Evolutionary conservation across 2,797 vertebrate species (phyloP), one percentile per base, ranked within the genome.

Genomic region (Sebastes oblongus): DNA sequence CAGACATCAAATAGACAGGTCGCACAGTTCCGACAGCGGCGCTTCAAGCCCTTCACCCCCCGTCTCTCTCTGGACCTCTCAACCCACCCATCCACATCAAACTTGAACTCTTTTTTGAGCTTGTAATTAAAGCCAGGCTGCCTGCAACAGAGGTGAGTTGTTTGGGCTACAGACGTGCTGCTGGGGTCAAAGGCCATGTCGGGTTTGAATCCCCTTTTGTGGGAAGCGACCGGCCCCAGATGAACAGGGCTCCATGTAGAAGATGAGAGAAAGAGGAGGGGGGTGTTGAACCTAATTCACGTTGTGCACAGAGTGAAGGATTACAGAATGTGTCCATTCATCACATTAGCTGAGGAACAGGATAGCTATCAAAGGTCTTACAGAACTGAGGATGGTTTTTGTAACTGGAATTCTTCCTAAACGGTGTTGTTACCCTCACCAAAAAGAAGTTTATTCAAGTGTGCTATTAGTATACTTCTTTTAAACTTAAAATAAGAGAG

Each of bases 71-170:
- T 81, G 54, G 64, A 80, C 78, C 75, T 70, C 86, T 84, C 29
- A 85, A 61, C 78, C 73, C 75, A 61, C 36, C 73, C 80, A 69
- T 86, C 72, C 76, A 90, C 73, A 86, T 86, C 86, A 87, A 82
- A 85, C 88, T 80, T 88, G 42, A 80, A 84, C 58, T 74, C 72
- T 39, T 62, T 85, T 76, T 80, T 55, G 34, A 77, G 81, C 59
- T 72, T 89, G 89, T 94, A 95, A 95, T 93, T 87, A 77, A 90
- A 95, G 81, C 88, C 93, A 95, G 89, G 65, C 85, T 64, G 74
- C 54, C 84, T 87, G 85, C 72, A 77, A 86, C 86, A 89, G 88
- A 87, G 84, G 83, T 82, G 85, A 93, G 82, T 80, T 94, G 91
- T 94, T 94, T 93, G 87, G 91, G 88, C 86, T 94, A 75, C 75